These are phyloP conservation scores for Rachycentron canadum DNA, from an alignment of 2,797 vertebrate genomes.

Conservation along the genomic window DNA sequence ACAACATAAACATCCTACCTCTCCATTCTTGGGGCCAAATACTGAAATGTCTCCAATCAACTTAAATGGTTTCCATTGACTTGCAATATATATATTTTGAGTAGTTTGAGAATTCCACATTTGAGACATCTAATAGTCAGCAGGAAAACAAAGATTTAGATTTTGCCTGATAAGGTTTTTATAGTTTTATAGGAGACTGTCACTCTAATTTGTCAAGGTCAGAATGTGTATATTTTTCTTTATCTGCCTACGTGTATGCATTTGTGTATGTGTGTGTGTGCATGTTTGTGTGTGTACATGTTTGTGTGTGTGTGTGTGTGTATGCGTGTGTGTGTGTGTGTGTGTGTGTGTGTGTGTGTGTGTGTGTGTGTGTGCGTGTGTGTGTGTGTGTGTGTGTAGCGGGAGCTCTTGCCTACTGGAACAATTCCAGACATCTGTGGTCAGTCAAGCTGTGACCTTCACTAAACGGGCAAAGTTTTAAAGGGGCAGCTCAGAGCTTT, in stretches of 20 bases:
- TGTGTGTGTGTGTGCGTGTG: neutral
- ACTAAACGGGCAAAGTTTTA: constrained; percentile 33
- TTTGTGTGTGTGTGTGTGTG: neutral
- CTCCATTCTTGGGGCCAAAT: neutral
- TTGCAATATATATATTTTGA: constrained; percentile 5
- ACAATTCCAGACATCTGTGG: constrained; percentile 25
- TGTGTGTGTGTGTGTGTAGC: neutral
- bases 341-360: neutral
- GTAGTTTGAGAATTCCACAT: neutral
- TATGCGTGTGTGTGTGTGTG: neutral
- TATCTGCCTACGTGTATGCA: neutral
- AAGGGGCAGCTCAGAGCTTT: constrained; percentile 25
- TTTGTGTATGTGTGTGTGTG: neutral
- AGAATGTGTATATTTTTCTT: constrained; percentile 17
- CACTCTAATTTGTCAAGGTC: constrained; percentile 24
- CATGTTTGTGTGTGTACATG: neutral
- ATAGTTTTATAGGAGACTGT: neutral
- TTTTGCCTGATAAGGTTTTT: constrained; percentile 1
- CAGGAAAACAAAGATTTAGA: constrained; percentile 4
- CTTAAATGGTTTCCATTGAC: neutral
- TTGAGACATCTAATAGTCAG: neutral
- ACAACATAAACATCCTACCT: neutral
- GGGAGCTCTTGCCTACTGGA: constrained; percentile 34
- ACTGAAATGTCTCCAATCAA: neutral
- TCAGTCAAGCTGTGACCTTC: constrained; percentile 48